Evolutionary conservation across 2,888 invertebrate genomes (phyloP).

Genomic region (Calameuta pallipes): DNA sequence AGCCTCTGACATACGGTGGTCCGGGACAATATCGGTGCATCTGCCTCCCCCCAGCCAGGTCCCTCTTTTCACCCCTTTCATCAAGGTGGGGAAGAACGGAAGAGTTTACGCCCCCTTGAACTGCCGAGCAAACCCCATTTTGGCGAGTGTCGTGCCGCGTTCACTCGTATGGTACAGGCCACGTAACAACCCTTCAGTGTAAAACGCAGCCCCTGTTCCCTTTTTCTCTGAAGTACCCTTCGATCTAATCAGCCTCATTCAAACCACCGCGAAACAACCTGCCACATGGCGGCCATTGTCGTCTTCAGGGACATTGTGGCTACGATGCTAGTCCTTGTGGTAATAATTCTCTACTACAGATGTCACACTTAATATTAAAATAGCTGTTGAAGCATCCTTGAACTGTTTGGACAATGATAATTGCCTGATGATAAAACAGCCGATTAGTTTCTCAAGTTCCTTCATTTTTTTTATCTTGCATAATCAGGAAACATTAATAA

Average conservation of each 20-base stretch:
- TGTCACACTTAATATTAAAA: background rate
- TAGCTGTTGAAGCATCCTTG: background rate
- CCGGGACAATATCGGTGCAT: constrained; percentile 41
- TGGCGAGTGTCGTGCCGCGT: background rate
- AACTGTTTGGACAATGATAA: background rate
- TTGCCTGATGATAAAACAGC: background rate
- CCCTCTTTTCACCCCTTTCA: constrained; percentile 8
- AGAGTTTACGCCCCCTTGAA: background rate
- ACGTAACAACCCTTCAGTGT: constrained; percentile 50
- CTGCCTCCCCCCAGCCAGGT: constrained; percentile 37
- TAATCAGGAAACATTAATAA: background rate
- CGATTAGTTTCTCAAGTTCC: background rate
- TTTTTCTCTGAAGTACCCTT: constrained; percentile 42
- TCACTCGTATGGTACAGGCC: constrained; percentile 10
- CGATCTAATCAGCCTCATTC: constrained; percentile 60
- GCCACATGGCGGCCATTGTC: constrained; percentile 56
- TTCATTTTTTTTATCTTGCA: background rate
- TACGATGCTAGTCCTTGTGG: background rate
- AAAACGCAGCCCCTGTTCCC: constrained; percentile 32
- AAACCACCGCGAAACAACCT: constrained; percentile 57
- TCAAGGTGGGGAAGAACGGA: background rate
- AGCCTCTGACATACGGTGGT: constrained; percentile 57
- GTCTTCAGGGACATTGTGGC: background rate
- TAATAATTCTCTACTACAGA: background rate
- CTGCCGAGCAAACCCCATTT: background rate